Evolutionary conservation across 2,888 invertebrate genomes (phyloP), one percentile per base, ranked within the genome.

Genomic region (Nymphalis urticae): DNA sequence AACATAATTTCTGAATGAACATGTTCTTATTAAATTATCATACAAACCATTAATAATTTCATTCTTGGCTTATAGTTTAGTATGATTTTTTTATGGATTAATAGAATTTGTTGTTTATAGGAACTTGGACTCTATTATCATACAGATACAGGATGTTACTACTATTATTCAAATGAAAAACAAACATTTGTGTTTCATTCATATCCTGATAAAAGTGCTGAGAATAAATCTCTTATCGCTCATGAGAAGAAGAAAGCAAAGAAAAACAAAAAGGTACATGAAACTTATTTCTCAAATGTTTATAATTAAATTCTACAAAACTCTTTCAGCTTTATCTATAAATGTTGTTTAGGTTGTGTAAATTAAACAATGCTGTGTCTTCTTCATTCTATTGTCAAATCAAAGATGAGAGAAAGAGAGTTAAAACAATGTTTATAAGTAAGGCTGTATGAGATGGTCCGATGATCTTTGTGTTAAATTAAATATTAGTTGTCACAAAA

Each of bases 61-160:
- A n/a, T 17, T 50, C 19, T 19, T 50, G 3, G n/a, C n/a, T 50
- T 3, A 8, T 8, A 4, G 2, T 19, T 19, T 19, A 6, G 3
- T 13, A 4, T 42, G 9, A 56, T 32, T 51, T 24, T 50, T 48
- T 50, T 48, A 32, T 61, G 21, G 5, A 42, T 19, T 66, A 16
- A 54, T 16, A 16, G 13, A 27, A 32, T 7, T 5, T 58, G 4
- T 58, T 58, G 10, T 62, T 63, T 61, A 61, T 80, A 98, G 98
- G 96, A 96, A 84, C 94, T 96, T 78, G 96, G 97, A 1, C 91
- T 98, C 42, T 98, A 98, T 84, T 98, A 98, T 82, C 97, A 98
- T 86, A 96, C 97, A 8, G 95, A 96, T 74, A 95, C 95, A 47
- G 96, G 96, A 4, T 96, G 95, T 66, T 98, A 98, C 85, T 96